Percentiles rank a stretch among this genome's conserved stretches.
These are phyloP conservation scores for Cenopis cana DNA, from an alignment of 2,888 invertebrate species.

Conservation along the genomic window DNA sequence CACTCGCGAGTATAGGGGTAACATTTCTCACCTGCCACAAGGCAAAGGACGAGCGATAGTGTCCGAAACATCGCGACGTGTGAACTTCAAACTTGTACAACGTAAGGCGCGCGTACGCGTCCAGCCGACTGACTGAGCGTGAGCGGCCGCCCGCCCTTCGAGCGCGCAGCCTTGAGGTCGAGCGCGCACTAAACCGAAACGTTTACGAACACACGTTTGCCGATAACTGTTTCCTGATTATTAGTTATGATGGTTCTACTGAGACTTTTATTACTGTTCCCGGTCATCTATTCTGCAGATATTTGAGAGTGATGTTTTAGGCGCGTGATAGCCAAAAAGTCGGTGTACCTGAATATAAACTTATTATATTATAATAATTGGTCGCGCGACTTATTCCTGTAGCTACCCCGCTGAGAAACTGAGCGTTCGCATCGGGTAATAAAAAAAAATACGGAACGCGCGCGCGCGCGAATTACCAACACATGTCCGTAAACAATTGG, in stretches of 20 bases:
- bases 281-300: background rate
- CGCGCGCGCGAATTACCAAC: conserved; percentile 4
- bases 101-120: conserved; percentile 47
- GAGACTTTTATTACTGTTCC: background rate
- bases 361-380: background rate
- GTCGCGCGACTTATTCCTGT: background rate
- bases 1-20: conserved; percentile 4
- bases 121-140: conserved; percentile 43
- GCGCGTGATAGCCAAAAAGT: background rate
- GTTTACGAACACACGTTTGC: conserved; percentile 41
- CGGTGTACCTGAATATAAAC: background rate
- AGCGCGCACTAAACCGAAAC: conserved; percentile 55
- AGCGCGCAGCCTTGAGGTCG: conserved; percentile 63
- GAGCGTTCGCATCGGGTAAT: conserved; percentile 3
- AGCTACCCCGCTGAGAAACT: conserved; percentile 19
- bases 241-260: conserved; percentile 10
- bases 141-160: conserved; percentile 70
- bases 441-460: background rate
- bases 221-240: conserved; percentile 28
- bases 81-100: conserved; percentile 25
- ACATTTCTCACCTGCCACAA: conserved; percentile 67
- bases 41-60: conserved; percentile 63
- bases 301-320: background rate
- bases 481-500: background rate
- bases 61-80: conserved; percentile 56